Base-by-base conservation (phyloP, 2,797 vertebrate species). In the Eremophila alpestris region DNA sequence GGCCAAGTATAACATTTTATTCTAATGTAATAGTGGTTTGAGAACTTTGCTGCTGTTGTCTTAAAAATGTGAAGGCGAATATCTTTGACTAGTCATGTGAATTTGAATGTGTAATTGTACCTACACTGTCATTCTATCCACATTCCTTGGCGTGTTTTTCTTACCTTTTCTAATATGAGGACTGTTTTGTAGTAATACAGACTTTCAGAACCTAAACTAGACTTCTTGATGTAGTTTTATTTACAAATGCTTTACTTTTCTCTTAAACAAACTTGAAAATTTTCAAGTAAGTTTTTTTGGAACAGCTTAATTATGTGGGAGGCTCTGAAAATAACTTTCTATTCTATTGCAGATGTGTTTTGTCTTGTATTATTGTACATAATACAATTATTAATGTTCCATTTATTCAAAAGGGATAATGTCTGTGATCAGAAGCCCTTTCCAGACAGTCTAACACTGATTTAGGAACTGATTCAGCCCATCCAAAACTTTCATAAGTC, bases 1-100 rank as follows among this genome's bases (percentile, higher is more conserved):
- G 77, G 82, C 95, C 95, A 96, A 97, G 40, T 74, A 79, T 65
- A 97, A 96, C 90, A 95, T 91, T 94, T 92, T 95, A 93, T 96
- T 95, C 64, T 94, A 91, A 71, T 94, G 64, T 58, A 89, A 68
- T 83, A 70, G 88, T 87, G 29, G 2, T 93, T 93, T 93, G 82
- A 92, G 77, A 93, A 91, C 64, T 94, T 94, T 90, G 92, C 92
- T 94, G 93, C 91, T 95, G 89, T 95, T 90, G 83, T 93, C 76
- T 87, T 96, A 90, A 76, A 95, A 92, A 82, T 93, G 18, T 83
- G 79, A 90, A 65, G 45, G 45, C 55, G 84, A 89, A 77, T 92
- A 79, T 46, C n/a, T 87, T 87, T 64, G 41, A 79, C 45, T 52
- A 78, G 45, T 87, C 34, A 20, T 62, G 27, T 90, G 68, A 79